Evolutionary conservation across 2,888 invertebrate species (phyloP), one percentile per base, ranked within the genome.

Genomic region (Chalcosyrphus nemorum): DNA sequence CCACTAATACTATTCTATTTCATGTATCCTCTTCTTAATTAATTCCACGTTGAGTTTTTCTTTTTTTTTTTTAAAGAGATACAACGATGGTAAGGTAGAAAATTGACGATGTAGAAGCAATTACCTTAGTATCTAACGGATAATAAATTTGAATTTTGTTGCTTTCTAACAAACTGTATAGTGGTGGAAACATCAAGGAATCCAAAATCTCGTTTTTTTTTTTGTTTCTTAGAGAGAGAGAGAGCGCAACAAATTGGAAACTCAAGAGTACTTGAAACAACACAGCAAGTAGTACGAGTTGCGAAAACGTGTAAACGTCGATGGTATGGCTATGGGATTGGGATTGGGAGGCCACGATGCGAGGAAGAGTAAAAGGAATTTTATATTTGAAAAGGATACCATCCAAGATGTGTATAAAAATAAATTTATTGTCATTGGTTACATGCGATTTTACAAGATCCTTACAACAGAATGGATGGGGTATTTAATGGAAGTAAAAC

Each of bases 371-470:
- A 29, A n/a, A n/a, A n/a, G n/a, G 29, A 68, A 19, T 24, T 59
- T 32, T 32, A 0, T 21, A 50, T 71, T 72, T 72, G 65, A 65
- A 71, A 65, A 71, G 71, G 63, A 71, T 78, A 78, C 71, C 56
- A 32, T 27, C 41, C 45, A 50, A 78, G 57, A 41, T 57, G 41
- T 45, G 50, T 74, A 21, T 74, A 15, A 61, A 56, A 72, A 63
- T 61, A 52, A 29, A 68, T 81, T 70, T 70, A 41, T 63, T 61
- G 75, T 63, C 68, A 81, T 47, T 68, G 81, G 68, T 81, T 45
- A 70, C 75, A n/a, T 47, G 61, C 27, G 35, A 65, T 21, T 74
- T 56, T 50, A 35, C 35, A 35, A 13, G 52, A 52, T 47, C 2
- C 1, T 15, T 21, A 13, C 5, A 13, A 24, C 21, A 13, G 59